Evolutionary conservation across 2,888 invertebrate species (phyloP).

Genomic region (Automeris io): DNA sequence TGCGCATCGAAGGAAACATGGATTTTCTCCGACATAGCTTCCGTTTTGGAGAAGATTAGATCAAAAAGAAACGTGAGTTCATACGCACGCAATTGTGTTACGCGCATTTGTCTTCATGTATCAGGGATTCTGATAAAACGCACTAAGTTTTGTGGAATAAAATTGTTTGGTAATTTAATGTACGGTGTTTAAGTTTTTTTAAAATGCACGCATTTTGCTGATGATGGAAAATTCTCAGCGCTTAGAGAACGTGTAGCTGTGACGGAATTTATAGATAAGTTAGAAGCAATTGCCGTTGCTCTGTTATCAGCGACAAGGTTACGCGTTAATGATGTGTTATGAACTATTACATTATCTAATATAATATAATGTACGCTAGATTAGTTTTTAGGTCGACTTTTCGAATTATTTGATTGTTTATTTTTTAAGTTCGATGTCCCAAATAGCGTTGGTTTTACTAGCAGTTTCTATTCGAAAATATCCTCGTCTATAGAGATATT

Average conservation of each 20-base stretch:
- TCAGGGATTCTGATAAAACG: background rate
- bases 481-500: too few relatives aligned
- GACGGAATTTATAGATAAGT: conserved; percentile 1
- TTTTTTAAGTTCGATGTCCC: too few relatives aligned
- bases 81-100: background rate
- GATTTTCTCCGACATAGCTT: conserved; percentile 38
- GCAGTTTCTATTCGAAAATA: too few relatives aligned
- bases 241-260: background rate
- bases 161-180: too few relatives aligned
- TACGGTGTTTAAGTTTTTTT: too few relatives aligned
- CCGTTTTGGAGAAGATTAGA: conserved; percentile 36
- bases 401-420: too few relatives aligned
- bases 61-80: conserved; percentile 36
- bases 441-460: too few relatives aligned
- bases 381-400: background rate
- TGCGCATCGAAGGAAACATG: conserved; percentile 38
- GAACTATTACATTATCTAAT: too few relatives aligned
- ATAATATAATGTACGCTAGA: background rate
- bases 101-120: background rate
- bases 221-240: background rate
- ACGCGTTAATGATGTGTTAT: background rate
- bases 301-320: background rate
- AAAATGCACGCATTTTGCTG: background rate
- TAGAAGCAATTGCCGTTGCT: background rate
- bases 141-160: background rate